Evolutionary conservation across 2,113 vertebrate genomes (phyloP).

Genomic region (Gymnogyps californianus): DNA sequence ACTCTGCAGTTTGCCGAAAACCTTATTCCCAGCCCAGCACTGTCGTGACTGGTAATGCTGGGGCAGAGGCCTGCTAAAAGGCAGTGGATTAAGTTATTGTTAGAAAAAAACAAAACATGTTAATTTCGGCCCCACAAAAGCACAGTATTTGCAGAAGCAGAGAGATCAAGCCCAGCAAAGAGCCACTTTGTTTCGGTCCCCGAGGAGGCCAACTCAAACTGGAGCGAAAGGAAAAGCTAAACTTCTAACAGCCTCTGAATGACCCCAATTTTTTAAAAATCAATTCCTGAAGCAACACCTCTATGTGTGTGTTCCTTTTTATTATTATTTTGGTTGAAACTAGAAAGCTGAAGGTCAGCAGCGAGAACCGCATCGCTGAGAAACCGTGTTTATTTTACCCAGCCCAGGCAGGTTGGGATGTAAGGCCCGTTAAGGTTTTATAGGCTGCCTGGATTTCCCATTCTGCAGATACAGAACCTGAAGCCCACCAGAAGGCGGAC

Average conservation of each 20-base stretch:
- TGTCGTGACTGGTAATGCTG: neutral
- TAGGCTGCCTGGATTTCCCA: conserved; percentile 27
- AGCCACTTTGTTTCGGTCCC: conserved; percentile 22
- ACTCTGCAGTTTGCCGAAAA: neutral
- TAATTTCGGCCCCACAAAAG: conserved; percentile 1
- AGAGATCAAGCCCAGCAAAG: neutral
- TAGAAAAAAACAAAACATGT: neutral
- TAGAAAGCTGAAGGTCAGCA: conserved; percentile 26
- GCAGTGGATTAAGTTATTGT: neutral
- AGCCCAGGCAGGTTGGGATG: neutral
- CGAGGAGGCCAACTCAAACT: neutral
- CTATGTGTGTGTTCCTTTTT: conserved; percentile 32
- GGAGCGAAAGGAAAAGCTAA: conserved; percentile 30
- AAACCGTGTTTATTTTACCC: conserved; percentile 8
- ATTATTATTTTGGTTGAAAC: conserved; percentile 30
- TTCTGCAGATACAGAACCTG: neutral
- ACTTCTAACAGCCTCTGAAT: conserved; percentile 3
- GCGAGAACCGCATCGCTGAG: neutral
- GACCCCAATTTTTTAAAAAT: neutral
- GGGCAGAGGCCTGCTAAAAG: neutral
- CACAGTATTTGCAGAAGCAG: neutral
- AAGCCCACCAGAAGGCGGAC: neutral
- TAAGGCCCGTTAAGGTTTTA: neutral
- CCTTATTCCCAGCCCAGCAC: neutral
- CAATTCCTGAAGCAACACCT: conserved; percentile 43